Conservation (phyloP, 1,140 invertebrate species). For the Plodia interpunctella region DNA sequence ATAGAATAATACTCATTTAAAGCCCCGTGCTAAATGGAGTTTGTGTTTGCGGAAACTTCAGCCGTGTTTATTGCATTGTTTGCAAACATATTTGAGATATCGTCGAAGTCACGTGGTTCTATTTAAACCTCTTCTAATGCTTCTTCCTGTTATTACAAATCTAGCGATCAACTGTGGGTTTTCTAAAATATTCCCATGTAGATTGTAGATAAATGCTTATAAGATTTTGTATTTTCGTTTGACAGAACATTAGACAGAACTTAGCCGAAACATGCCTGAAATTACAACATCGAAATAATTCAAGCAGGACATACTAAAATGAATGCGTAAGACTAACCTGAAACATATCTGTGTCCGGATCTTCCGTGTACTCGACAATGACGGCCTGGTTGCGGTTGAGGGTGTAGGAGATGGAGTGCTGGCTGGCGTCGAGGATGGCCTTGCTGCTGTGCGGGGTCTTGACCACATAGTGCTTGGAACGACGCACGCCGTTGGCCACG, state of each 20-base stretch:
- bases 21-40: not conserved
- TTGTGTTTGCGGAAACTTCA: not conserved
- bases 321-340: too few species aligned
- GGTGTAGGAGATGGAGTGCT: constrained; percentile 98
- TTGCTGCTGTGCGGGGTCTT: constrained; percentile 92
- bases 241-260: too few species aligned
- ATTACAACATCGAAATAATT: too few species aligned
- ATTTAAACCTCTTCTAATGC: not conserved
- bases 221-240: too few species aligned
- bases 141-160: not conserved
- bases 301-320: too few species aligned
- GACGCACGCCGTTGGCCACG: constrained; percentile 93
- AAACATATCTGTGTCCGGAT: constrained; percentile 98
- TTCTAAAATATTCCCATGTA: too few species aligned
- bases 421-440: constrained; percentile 92
- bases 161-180: too few species aligned
- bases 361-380: constrained; percentile 97
- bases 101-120: not conserved
- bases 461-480: constrained; percentile 96
- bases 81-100: not conserved
- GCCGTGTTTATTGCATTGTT: not conserved
- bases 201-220: too few species aligned
- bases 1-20: not conserved
- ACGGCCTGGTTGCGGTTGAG: constrained; percentile 97
- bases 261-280: too few species aligned